Base-by-base conservation (phyloP, 1,140 invertebrate genomes). In the Euura lappo region DNA sequence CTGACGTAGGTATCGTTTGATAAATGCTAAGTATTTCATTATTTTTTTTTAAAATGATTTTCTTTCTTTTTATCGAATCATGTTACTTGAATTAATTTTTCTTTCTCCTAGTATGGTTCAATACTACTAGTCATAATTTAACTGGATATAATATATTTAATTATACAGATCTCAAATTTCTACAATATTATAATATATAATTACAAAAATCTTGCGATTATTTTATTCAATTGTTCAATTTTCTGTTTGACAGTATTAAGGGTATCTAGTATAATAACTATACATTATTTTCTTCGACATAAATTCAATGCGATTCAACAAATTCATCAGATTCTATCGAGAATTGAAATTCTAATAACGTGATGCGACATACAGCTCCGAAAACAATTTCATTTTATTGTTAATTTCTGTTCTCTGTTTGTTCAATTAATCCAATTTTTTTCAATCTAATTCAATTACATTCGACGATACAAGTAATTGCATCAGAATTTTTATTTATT, bases 401-500 rank as follows among this genome's bases (percentile, higher is more conserved):
- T 60, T 60, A 11, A 8, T 60, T 60, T 60, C 13, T 60, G 3
- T n/a, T 4, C 10, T 60, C 6, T 60, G 2, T 60, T 60, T 60
- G 3, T 60, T 60, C 6, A 3, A 8, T 60, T 51, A 6, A 7
- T 51, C 11, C 11, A 51, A 7, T 1, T 51, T 51, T 11, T 11
- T n/a, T n/a, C n/a, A n/a, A n/a, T n/a, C n/a, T n/a, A n/a, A n/a
- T n/a, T n/a, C n/a, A n/a, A n/a, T n/a, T n/a, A n/a, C n/a, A n/a
- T n/a, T n/a, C n/a, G n/a, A n/a, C n/a, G n/a, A n/a, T 51, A 6
- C 1, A 6, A 51, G 11, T 51, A 1, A 7, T 51, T 51, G 6
- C 11, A 7, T 69, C 46, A 45, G 4, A 10, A 10, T 70, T 44
- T 70, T 70, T 60, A 6, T 60, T 44, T 64, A 28, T 75, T 68